Conservation (phyloP, 2,888 invertebrate genomes). For the Oscheius myriophilus region DNA sequence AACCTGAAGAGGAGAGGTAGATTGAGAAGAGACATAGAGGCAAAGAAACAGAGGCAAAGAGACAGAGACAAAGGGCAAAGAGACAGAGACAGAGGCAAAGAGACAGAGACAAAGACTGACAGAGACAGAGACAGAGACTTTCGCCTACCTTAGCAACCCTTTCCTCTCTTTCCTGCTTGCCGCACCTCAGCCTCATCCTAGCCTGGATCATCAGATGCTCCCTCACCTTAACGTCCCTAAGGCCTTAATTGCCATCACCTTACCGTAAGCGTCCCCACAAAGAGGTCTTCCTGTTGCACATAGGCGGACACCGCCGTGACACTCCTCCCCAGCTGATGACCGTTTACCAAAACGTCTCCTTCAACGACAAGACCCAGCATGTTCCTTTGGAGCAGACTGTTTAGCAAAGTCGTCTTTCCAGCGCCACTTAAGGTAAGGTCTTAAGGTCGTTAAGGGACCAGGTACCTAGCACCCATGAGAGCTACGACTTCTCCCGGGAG, state of each 20-base stretch:
- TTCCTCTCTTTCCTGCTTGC: constrained; percentile 80
- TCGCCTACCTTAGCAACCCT: constrained; percentile 77
- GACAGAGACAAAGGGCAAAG: too few relatives aligned
- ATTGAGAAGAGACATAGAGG: too few relatives aligned
- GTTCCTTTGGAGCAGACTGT: constrained; percentile 78
- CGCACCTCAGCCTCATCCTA: constrained; percentile 83
- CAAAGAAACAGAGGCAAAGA: too few relatives aligned
- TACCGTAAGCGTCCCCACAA: constrained; percentile 56
- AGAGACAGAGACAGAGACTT: too few relatives aligned
- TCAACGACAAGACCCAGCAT: constrained; percentile 51
- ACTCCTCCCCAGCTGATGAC: constrained; percentile 44
- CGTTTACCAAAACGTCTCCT: constrained; percentile 56
- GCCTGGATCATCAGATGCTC: constrained; percentile 74
- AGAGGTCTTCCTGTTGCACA: constrained; percentile 65
- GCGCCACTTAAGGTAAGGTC: constrained; percentile 78
- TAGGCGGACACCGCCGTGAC: constrained; percentile 71
- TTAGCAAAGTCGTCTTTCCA: constrained; percentile 91
- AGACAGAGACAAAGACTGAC: too few relatives aligned
- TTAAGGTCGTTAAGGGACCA: not conserved
- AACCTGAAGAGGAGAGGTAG: constrained; percentile 75
- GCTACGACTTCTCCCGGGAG: constrained; percentile 67
- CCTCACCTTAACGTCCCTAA: constrained; percentile 42
- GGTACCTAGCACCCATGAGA: constrained; percentile 68
- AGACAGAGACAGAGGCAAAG: too few relatives aligned
- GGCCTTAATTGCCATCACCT: not conserved